Evolutionary conservation across 2,888 invertebrate genomes (phyloP), one percentile per base, ranked within the genome.

Genomic region (Papilio protenor): DNA sequence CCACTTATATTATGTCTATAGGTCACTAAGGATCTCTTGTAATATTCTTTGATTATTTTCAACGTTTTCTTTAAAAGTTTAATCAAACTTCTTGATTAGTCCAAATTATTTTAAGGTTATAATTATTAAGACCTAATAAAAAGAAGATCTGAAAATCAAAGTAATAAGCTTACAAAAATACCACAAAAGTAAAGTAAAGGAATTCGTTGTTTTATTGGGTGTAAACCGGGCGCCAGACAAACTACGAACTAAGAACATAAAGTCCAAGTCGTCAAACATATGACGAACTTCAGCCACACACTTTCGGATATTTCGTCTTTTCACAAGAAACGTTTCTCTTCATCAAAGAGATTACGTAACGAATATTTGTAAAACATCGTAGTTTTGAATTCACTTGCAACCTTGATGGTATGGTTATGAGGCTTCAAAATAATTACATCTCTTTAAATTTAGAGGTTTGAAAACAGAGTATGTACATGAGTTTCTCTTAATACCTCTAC

Each of bases 331-430:
- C 45, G 64, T 59, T 64, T n/a, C n/a, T n/a, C n/a, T 75, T 16
- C 40, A 69, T 69, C 75, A 75, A 66, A 66, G 75, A 52, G 69
- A 75, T 64, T 75, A 66, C 27, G 52, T 66, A 66, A 75, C 33
- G 49, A 75, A 66, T n/a, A n/a, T 52, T 59, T 45, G 45, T 57
- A 27, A 74, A 64, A 47, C 33, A 16, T 66, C 27, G 16, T 27
- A 64, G 74, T 75, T 75, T 52, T 75, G 64, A 49, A 49, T 66
- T 21, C 52, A 27, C 1, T 23, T 59, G 18, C 18, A 2, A 14
- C 40, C 64, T 14, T n/a, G 4, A 33, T 1, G n/a, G 33, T 64
- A 59, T 12, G 21, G 11, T 59, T 23, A 23, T 23, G 5, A 23
- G 27, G 5, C 57, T 57, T 5, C 21, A 57, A 57, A 57, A 57